Evolutionary conservation across 1,140 invertebrate species (phyloP).

Genomic region (Drosophila rhopaloa): DNA sequence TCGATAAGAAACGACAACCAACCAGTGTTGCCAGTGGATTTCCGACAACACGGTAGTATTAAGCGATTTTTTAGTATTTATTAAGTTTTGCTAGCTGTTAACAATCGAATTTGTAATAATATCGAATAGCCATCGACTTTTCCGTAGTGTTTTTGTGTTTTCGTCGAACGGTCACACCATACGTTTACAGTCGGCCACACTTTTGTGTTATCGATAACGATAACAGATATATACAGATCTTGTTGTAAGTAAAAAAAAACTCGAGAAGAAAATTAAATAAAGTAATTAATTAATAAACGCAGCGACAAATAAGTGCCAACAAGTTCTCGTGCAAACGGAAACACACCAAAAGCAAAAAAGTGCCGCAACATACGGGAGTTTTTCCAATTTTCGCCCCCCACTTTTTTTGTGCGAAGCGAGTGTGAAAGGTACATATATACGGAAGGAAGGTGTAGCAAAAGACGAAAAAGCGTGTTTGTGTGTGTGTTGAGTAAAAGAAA

Average conservation of each 20-base stretch:
- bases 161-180: background rate
- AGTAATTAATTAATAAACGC: conserved; percentile 53
- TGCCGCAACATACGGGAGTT: conserved; percentile 29
- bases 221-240: conserved; percentile 34
- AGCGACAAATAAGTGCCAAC: conserved; percentile 49
- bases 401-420: conserved; percentile 15
- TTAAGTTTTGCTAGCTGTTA: no score
- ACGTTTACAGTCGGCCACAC: background rate
- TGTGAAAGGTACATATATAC: conserved; percentile 70
- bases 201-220: no score
- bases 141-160: background rate
- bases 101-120: no score
- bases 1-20: no score
- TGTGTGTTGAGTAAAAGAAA: conserved; percentile 72
- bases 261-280: conserved; percentile 30
- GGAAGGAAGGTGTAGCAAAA: conserved; percentile 78
- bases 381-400: conserved; percentile 36
- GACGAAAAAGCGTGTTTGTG: conserved; percentile 60
- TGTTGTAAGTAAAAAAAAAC: conserved; percentile 36
- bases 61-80: no score
- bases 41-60: no score
- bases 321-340: conserved; percentile 18
- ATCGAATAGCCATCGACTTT: no score
- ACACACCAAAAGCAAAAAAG: conserved; percentile 30
- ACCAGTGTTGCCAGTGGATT: no score